A percentile compares a stretch with the other conserved stretches of the same genome.
These are phyloP conservation scores for Amniataba percoides DNA, from an alignment of 2,797 vertebrate species.

Conservation along the genomic window DNA sequence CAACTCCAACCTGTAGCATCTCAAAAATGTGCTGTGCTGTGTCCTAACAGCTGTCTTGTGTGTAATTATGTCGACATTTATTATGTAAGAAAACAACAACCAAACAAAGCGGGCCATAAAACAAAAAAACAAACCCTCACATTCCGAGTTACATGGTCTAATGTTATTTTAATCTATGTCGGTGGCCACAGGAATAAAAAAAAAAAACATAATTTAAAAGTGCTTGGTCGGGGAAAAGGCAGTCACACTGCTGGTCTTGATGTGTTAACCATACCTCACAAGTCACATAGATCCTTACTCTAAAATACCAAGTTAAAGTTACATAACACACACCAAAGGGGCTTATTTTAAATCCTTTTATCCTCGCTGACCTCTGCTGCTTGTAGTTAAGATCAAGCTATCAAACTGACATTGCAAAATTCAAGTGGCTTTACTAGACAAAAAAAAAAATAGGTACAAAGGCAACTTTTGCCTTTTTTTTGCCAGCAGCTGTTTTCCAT, in stretches of 20 bases:
- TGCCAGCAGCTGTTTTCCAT: conserved; percentile 83
- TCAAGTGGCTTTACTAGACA: conserved; percentile 43
- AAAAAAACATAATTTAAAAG: conserved; percentile 75
- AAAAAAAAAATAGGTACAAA: conserved; percentile 33
- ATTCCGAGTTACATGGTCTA: conserved; percentile 76
- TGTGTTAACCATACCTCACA: conserved; percentile 70
- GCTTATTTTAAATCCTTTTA: conserved; percentile 54
- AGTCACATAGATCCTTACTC: conserved; percentile 47
- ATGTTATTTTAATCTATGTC: conserved; percentile 76
- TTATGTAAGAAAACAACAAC: conserved; percentile 78
- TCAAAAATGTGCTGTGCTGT: conserved; percentile 66
- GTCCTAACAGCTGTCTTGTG: conserved; percentile 72
- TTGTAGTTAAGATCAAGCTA: conserved; percentile 55
- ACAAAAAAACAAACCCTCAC: conserved; percentile 72
- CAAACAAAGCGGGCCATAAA: conserved; percentile 75
- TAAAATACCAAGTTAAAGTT: conserved; percentile 42
- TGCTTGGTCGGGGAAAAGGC: conserved; percentile 65
- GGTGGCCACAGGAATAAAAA: conserved; percentile 60
- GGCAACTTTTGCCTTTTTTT: conserved; percentile 59
- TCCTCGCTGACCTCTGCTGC: conserved; percentile 47
- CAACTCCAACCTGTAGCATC: conserved; percentile 57
- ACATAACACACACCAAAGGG: conserved; percentile 58
- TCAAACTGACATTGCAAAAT: conserved; percentile 63
- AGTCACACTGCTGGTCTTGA: conserved; percentile 57
- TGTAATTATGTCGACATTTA: conserved; percentile 81